Evolutionary conservation across 2,113 vertebrate species (phyloP).

Genomic region (Siniperca chuatsi): DNA sequence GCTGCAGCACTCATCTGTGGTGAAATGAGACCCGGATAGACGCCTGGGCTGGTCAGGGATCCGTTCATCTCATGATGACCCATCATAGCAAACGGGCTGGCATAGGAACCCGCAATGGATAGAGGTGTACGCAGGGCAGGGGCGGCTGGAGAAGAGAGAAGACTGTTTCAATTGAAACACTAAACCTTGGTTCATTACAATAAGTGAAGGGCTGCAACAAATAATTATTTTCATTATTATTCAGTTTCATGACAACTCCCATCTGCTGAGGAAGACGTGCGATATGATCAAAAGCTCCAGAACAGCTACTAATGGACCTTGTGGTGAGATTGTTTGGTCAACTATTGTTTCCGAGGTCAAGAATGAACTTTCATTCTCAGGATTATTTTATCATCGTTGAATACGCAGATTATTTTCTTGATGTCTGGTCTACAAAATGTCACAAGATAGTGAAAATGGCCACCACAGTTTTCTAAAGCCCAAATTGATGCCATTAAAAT

Average conservation of each 20-base stretch:
- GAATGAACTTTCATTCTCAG: neutral
- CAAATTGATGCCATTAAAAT: neutral
- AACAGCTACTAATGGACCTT: neutral
- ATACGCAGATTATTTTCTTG: neutral
- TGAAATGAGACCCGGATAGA: constrained; percentile 92
- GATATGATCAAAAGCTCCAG: neutral
- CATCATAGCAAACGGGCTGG: constrained; percentile 95
- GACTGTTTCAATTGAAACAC: neutral
- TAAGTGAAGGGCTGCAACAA: neutral
- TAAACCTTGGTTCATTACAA: neutral
- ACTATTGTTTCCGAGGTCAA: neutral
- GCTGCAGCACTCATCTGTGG: constrained; percentile 94
- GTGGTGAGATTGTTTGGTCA: neutral
- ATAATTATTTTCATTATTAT: neutral
- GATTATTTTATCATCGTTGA: neutral
- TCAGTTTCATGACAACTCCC: neutral
- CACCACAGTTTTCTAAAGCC: neutral
- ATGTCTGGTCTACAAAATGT: neutral
- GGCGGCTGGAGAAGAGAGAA: constrained; percentile 71
- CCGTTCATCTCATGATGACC: constrained; percentile 97
- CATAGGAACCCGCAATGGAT: constrained; percentile 92
- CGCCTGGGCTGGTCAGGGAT: constrained; percentile 90
- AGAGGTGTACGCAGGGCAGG: constrained; percentile 92
- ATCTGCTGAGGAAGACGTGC: neutral
- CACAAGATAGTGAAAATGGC: neutral